Base-by-base conservation (phyloP, 2,113 vertebrate species). In the Origma solitaria region DNA sequence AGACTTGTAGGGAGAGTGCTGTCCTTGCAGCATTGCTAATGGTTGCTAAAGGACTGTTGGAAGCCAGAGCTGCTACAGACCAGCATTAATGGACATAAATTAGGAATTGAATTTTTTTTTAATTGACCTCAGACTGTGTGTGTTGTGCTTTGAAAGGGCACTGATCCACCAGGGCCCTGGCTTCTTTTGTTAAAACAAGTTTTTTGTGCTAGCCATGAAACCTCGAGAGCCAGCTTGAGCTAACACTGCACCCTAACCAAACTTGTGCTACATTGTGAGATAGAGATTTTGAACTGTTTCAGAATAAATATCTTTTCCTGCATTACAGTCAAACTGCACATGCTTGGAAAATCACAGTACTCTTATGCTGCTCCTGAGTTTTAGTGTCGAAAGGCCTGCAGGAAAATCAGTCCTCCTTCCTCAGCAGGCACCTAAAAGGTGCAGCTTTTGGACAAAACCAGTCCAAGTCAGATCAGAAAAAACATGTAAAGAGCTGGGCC, bases 361-460 rank as follows among this genome's bases (percentile, higher is more conserved):
- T 61, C 4, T 53, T 77, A 19, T 0, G 7, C 6, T 58, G 18
- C 40, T 60, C 22, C n/a, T 4, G 24, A 23, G 64, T 61, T 90
- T 40, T 44, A 42, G 11, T n/a, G 31, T 40, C 0, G 0, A 54
- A 77, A 23, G 42, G 8, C 61, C 33, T 82, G 22, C 82, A 68
- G 31, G n/a, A 89, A 81, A 79, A 87, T 51, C n/a, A 23, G 24
- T 58, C 14, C 5, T 61, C 30, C 31, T 87, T 95, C 20, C 57
- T 54, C 49, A 79, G 30, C 27, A 47, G 86, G 7, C 37, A 44
- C 0, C 0, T 2, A n/a, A 62, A 80, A 40, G 51, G 38, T 40
- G 9, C 28, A 44, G 9, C 24, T 95, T 76, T 70, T 61, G 66
- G 33, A 15, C 15, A 54, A 53, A 78, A 45, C 19, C 19, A 60